Conservation (phyloP, 2,888 invertebrate species). For the Caenorhabditis japonica region DNA sequence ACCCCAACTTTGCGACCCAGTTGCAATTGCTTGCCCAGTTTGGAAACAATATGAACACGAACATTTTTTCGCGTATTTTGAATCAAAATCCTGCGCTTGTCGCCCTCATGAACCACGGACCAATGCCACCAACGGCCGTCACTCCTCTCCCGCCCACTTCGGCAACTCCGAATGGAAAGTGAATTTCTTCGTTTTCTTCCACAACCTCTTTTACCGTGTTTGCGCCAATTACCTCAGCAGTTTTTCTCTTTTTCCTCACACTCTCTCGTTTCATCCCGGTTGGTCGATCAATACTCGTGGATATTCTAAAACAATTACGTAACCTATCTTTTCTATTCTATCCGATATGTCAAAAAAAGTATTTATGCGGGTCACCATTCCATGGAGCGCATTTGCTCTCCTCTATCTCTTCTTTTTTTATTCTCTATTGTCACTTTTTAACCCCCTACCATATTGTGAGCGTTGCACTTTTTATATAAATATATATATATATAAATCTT, state of each 20-base stretch:
- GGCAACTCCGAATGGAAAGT: slow-evolving; percentile 45
- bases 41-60: too few species aligned
- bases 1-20: too few species aligned
- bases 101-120: not conserved
- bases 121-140: not conserved
- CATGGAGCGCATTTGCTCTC: slow-evolving; percentile 20
- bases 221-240: slow-evolving; percentile 22
- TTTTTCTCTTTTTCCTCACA: slow-evolving; percentile 3
- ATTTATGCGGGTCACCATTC: slow-evolving; percentile 11
- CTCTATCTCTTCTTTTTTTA: slow-evolving; percentile 19
- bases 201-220: slow-evolving; percentile 15
- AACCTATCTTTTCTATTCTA: not conserved
- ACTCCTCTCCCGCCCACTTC: slow-evolving; percentile 14
- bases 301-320: slow-evolving; percentile 4
- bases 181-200: not conserved
- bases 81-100: not conserved
- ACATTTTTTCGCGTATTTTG: too few species aligned
- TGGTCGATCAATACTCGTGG: slow-evolving; percentile 20
- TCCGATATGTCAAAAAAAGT: slow-evolving; percentile 10
- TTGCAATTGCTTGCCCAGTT: too few species aligned
- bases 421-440: slow-evolving; percentile 10
- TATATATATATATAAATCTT: not conserved
- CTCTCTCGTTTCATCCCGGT: slow-evolving; percentile 32
- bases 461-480: too few species aligned
- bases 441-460: not conserved